Conservation (phyloP, 2,797 vertebrate species). For the Chaetodon trifasciatus region DNA sequence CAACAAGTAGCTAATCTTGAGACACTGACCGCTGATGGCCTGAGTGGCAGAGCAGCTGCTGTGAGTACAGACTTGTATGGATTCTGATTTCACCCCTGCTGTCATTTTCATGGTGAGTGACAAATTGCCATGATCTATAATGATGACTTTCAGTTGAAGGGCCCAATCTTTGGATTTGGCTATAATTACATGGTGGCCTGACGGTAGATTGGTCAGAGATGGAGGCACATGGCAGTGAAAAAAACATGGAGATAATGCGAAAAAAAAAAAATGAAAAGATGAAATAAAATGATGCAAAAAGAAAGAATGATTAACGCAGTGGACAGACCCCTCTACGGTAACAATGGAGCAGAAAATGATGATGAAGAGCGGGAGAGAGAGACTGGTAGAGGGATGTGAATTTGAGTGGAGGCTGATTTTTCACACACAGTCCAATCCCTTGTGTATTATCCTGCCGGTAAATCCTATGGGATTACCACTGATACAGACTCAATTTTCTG, state of each 20-base stretch:
- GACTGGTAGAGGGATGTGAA: conserved; percentile 14
- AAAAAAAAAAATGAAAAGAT: not conserved
- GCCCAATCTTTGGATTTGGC: conserved; percentile 29
- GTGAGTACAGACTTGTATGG: conserved; percentile 13
- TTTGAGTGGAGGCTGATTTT: conserved; percentile 43
- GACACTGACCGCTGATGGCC: conserved; percentile 60
- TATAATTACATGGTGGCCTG: conserved; percentile 37
- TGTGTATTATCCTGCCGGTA: conserved; percentile 66
- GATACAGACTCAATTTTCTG: conserved; percentile 57
- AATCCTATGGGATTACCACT: conserved; percentile 64
- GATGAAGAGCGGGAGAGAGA: not conserved
- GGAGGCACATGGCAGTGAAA: conserved; percentile 1
- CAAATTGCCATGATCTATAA: conserved; percentile 58
- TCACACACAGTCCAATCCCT: conserved; percentile 52
- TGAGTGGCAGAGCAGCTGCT: conserved; percentile 30
- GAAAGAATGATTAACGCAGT: conserved; percentile 19
- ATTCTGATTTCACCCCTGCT: conserved; percentile 48
- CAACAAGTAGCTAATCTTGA: conserved; percentile 51
- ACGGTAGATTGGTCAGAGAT: conserved; percentile 34
- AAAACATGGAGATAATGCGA: conserved; percentile 12
- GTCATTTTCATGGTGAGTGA: conserved; percentile 52
- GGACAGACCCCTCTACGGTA: conserved; percentile 19
- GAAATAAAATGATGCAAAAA: conserved; percentile 23
- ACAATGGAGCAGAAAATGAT: conserved; percentile 21
- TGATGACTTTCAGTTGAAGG: conserved; percentile 56